phyloP scores from a whole-genome alignment of 2,888 invertebrate species.

The Apocheima hispidaria region DNA sequence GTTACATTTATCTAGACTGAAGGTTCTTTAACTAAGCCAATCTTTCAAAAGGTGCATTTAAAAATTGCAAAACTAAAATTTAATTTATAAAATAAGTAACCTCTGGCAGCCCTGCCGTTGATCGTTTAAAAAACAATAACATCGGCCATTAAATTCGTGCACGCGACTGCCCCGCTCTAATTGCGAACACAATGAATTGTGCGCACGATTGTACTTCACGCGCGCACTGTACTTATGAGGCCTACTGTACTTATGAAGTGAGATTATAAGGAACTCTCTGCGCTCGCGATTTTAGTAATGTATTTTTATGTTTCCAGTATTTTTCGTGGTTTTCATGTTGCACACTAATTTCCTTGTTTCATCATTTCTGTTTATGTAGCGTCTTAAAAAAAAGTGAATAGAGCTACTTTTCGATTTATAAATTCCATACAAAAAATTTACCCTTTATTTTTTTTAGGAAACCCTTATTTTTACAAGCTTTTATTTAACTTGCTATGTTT shows the following conservation, averaged over 20 bases:
- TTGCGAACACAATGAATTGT: conserved; percentile 72
- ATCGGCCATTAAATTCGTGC: conserved; percentile 81
- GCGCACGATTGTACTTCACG: conserved; percentile 45
- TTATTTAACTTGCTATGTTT: too few relatives aligned
- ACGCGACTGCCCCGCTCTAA: conserved; percentile 75
- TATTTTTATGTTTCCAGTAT: background rate
- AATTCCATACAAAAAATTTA: too few relatives aligned
- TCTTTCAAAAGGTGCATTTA: too few relatives aligned
- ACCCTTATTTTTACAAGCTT: too few relatives aligned
- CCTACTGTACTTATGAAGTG: conserved; percentile 10
- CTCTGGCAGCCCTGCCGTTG: conserved; percentile 24
- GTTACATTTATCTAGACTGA: too few relatives aligned
- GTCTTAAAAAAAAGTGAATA: too few relatives aligned
- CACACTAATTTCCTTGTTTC: background rate
- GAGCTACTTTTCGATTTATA: too few relatives aligned
- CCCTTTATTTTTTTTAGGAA: too few relatives aligned
- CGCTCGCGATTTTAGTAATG: background rate
- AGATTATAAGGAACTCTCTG: background rate
- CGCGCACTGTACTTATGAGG: conserved; percentile 23
- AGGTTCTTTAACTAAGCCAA: too few relatives aligned
- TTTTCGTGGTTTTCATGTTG: background rate
- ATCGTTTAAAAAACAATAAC: conserved; percentile 77
- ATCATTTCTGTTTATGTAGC: too few relatives aligned
- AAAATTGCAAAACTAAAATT: background rate
- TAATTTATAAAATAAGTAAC: background rate